These are phyloP conservation scores for Drosophila navojoa DNA, from an alignment of 1,140 invertebrate species.

Conservation along the genomic window DNA sequence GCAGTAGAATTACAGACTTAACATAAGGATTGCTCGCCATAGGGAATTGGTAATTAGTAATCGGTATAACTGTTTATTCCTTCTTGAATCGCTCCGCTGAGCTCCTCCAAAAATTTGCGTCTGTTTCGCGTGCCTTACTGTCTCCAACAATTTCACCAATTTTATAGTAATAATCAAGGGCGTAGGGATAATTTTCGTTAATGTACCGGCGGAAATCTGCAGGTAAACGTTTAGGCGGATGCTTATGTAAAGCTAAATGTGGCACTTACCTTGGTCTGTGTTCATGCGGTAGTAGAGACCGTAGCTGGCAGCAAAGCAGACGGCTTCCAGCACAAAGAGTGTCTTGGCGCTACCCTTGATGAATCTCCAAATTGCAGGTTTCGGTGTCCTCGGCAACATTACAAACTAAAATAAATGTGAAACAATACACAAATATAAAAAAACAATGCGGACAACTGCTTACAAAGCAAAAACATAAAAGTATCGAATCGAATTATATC, in stretches of 20 bases:
- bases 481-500: conserved; percentile 7
- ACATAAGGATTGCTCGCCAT: conserved; percentile 84
- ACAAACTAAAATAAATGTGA: conserved; percentile 75
- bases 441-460: conserved; percentile 34
- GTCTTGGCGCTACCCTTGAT: conserved; percentile 84
- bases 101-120: conserved; percentile 85
- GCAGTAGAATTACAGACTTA: conserved; percentile 86
- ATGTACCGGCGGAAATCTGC: conserved; percentile 87
- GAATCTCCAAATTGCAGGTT: conserved; percentile 84
- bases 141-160: conserved; percentile 86
- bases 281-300: conserved; percentile 87
- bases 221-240: conserved; percentile 41
- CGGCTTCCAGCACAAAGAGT: conserved; percentile 85
- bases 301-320: conserved; percentile 85
- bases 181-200: conserved; percentile 86
- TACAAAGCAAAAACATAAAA: conserved; percentile 39
- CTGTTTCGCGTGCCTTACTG: conserved; percentile 85
- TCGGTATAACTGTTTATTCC: conserved; percentile 35
- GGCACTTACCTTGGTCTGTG: conserved; percentile 85
- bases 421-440: conserved; percentile 44
- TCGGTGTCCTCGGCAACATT: conserved; percentile 87
- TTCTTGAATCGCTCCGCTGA: conserved; percentile 38
- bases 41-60: background rate
- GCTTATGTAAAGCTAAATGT: conserved; percentile 64
- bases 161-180: conserved; percentile 87